Base-by-base conservation (phyloP, 2,888 invertebrate species). In the Drosophila ustulata region DNA sequence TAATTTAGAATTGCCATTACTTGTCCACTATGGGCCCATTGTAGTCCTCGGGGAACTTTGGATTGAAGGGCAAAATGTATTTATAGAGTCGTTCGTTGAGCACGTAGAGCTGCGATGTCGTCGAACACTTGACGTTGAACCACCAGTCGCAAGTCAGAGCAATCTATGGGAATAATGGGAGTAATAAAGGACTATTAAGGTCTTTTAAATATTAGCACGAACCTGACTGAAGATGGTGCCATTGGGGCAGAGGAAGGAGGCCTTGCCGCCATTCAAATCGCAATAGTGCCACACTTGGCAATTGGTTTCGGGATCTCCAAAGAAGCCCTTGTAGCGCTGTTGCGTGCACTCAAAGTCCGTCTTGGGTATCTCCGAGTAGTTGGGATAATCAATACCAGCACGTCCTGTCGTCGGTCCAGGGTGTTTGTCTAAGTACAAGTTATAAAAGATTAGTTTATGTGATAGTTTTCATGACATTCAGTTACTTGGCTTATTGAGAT, bases 211-310 rank as follows among this genome's bases (percentile, higher is more conserved):
- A 0, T 4, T 4, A 6, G 11, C 8, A 23, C 67, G 46, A 73
- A 92, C 92, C 93, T 97, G 97, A 77, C 96, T 97, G 93, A 97
- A 97, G 89, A 97, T 96, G 3, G 97, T 97, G 39, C 97, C 97
- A 91, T 97, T 97, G 51, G 97, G 97, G 88, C 97, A 97, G 37
- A 97, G 93, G 91, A 97, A 97, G 3, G 97, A 97, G 4, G 97
- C 96, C 92, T 97, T 97, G 5, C 97, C 97, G 6, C 97, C 97
- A 89, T 97, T 97, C 63, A 97, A 93, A 91, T 97, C 97, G 90
- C 97, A 97, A 91, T 97, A 97, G 92, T 97, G 97, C 97, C 97
- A 97, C 7, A 97, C 97, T 94, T 97, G 97, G 90, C 97, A 97
- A 82, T 95, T 94, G 5, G 97, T 96, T 81, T 96, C 96, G 9